Base-by-base conservation (phyloP, 2,797 vertebrate genomes). In the Thripadectes ignobilis region DNA sequence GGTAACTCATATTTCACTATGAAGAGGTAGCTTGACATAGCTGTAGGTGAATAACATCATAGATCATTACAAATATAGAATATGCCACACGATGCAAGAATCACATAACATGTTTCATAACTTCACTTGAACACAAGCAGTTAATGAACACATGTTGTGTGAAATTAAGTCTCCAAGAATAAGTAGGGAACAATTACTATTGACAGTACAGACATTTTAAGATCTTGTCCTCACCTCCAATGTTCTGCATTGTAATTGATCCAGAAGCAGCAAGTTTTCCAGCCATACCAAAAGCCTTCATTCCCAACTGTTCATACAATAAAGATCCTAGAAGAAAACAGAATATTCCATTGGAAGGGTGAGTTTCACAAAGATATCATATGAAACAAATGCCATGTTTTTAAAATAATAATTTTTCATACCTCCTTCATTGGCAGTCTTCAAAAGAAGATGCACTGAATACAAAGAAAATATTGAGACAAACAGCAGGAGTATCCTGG, bases 21-120 rank as follows among this genome's bases (percentile, higher is more conserved):
- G 98, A 98, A 99, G 98, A 99, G 99, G 98, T 99, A 99, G 98
- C 99, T 99, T 82, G 99, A 99, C 99, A 99, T 99, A 97, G 99
- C 99, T 99, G 98, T 81, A 96, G 95, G 69, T 95, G 88, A 98
- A 98, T 96, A 96, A 92, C 88, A 98, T 97, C 97, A 98, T 94
- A 98, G 89, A 95, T 97, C 94, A 97, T 97, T 98, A 98, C 97
- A 97, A 96, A 97, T 95, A 96, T 43, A 97, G 96, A 97, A 97
- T 92, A 96, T 75, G 93, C 52, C 91, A 97, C 43, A 93, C 22
- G 96, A 97, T 93, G 94, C 92, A 94, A 92, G 90, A 96, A 89
- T 95, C 95, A 97, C 95, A 92, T 94, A 96, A 97, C 92, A 85
- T n/a, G 87, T 94, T 97, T 96, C 96, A 94, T 96, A 93, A 95